Evolutionary conservation across 1,140 invertebrate genomes (phyloP).

Genomic region (Drosophila virilis): DNA sequence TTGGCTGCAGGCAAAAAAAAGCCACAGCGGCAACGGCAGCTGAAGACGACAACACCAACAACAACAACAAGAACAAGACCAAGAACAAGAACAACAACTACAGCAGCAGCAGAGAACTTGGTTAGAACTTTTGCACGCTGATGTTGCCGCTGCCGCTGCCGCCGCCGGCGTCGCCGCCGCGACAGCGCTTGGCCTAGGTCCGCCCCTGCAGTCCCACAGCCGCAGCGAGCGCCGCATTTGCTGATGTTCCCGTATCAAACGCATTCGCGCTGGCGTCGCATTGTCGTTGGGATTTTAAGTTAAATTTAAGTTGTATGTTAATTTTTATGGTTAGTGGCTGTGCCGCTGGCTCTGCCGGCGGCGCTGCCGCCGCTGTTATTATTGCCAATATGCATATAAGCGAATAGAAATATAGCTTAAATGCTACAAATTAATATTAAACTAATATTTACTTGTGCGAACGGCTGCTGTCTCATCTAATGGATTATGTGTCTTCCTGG

Average conservation of each 20-base stretch:
- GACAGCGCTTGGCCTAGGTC: conserved; percentile 6
- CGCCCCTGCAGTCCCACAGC: not conserved
- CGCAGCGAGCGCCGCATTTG: not conserved
- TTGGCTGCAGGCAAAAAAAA: conserved; percentile 6
- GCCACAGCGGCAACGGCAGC: not conserved
- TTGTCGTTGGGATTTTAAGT: conserved; percentile 26
- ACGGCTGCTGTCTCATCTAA: conserved; percentile 22
- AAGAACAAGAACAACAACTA: too few relatives aligned
- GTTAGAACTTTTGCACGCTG: conserved; percentile 14
- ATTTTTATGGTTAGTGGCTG: conserved; percentile 18
- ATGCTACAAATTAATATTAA: conserved; percentile 9
- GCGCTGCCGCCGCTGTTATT: not conserved
- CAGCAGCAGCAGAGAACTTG: conserved; percentile 12
- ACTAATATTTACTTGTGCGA: conserved; percentile 32
- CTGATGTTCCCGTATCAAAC: not conserved
- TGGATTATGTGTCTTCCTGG: not conserved
- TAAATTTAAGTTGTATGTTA: conserved; percentile 23
- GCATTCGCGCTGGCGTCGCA: not conserved
- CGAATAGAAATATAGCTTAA: conserved; percentile 15
- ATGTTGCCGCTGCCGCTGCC: conserved; percentile 13
- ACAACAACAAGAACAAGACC: not conserved
- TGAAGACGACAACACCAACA: conserved; percentile 11
- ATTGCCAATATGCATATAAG: conserved; percentile 11
- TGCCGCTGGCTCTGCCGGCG: not conserved
- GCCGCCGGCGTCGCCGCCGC: not conserved